Conservation (phyloP, 2,888 invertebrate species). For the Acleris emargana region DNA sequence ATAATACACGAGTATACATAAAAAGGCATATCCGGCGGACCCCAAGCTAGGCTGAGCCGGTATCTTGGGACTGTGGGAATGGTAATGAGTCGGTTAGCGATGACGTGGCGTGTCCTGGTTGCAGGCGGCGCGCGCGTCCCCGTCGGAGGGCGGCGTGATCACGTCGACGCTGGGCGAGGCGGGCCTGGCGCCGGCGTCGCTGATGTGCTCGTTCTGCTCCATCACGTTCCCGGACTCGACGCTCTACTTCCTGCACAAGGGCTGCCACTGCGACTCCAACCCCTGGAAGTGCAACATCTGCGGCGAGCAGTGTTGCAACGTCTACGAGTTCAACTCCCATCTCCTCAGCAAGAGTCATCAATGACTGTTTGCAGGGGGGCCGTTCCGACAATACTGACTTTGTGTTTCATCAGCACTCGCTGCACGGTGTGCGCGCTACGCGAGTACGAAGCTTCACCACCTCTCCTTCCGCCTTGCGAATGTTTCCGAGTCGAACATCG, state of each 20-base stretch:
- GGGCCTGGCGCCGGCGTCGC: slow-evolving; percentile 78
- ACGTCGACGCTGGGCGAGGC: slow-evolving; percentile 89
- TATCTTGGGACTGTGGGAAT: not conserved
- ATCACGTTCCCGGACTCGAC: slow-evolving; percentile 98
- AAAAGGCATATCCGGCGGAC: too few species aligned
- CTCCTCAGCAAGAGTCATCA: slow-evolving; percentile 97
- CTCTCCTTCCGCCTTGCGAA: slow-evolving; percentile 24
- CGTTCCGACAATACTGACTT: slow-evolving; percentile 68
- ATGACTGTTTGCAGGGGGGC: slow-evolving; percentile 84
- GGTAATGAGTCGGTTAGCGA: not conserved
- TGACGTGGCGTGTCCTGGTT: too few species aligned
- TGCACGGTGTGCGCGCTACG: slow-evolving; percentile 62
- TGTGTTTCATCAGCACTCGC: slow-evolving; percentile 61
- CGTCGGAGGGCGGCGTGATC: slow-evolving; percentile 84
- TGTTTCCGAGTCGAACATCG: not conserved
- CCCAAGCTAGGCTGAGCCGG: too few species aligned
- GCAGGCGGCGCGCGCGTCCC: slow-evolving; percentile 76
- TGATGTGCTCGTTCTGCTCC: slow-evolving; percentile 95
- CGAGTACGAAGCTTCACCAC: slow-evolving; percentile 70
- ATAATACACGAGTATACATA: too few species aligned
- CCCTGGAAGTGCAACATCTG: slow-evolving; percentile 99
- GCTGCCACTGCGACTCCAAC: slow-evolving; percentile 98
- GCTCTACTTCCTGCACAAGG: slow-evolving; percentile 98
- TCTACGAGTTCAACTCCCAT: slow-evolving; percentile 98
- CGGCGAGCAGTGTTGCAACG: slow-evolving; percentile 96